Evolutionary conservation across 2,888 invertebrate genomes (phyloP).

Genomic region (Nesidiocoris tenuis): DNA sequence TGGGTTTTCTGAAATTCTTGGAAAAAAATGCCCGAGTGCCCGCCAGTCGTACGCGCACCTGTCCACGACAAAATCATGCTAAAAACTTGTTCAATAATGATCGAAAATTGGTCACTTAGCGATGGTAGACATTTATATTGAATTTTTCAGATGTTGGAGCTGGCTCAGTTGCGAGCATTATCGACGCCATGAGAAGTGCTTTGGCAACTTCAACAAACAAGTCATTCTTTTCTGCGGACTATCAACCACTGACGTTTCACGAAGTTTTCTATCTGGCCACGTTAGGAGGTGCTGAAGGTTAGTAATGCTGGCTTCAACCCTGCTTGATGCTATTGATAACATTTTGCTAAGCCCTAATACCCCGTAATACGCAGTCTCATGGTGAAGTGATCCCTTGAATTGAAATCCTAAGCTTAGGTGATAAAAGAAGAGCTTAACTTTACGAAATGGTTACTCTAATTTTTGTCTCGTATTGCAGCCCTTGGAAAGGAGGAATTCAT

Average conservation of each 20-base stretch:
- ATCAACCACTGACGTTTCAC: conserved; percentile 64
- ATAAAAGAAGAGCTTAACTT: background rate
- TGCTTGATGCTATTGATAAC: background rate
- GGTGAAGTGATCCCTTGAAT: background rate
- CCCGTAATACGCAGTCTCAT: background rate
- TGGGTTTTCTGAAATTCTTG: too few relatives aligned
- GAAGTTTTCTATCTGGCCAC: conserved; percentile 85
- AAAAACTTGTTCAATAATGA: too few relatives aligned
- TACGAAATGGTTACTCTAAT: background rate
- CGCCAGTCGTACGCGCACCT: too few relatives aligned
- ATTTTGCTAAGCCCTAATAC: background rate
- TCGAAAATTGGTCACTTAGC: too few relatives aligned
- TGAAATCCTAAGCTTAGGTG: too few relatives aligned
- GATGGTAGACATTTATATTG: too few relatives aligned
- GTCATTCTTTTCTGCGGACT: conserved; percentile 57
- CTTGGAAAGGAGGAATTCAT: conserved; percentile 69
- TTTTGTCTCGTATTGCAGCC: conserved; percentile 60
- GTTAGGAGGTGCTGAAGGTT: conserved; percentile 79
- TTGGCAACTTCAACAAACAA: conserved; percentile 73
- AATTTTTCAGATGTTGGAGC: conserved; percentile 75
- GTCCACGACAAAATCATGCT: too few relatives aligned
- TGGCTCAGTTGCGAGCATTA: conserved; percentile 73
- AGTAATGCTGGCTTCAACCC: too few relatives aligned
- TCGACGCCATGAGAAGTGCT: conserved; percentile 71
- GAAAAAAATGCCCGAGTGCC: too few relatives aligned